Base-by-base conservation (phyloP, 2,888 invertebrate species). In the Siphlonurus alternatus region DNA sequence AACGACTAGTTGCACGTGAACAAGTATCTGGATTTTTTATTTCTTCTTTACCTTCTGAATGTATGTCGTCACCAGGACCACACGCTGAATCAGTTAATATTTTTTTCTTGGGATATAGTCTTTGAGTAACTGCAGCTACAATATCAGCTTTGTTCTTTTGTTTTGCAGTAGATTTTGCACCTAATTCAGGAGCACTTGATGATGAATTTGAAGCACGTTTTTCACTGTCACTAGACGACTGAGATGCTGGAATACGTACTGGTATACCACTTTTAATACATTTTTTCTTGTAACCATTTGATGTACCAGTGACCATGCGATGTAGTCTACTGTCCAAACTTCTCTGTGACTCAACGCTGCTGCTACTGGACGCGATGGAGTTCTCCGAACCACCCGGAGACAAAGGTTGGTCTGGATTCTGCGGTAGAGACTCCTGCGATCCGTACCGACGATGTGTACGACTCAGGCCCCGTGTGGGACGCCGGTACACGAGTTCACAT, bases 91-190 rank as follows among this genome's bases (percentile, higher is more conserved):
- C 74, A 78, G 73, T 69, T 72, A 25, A 53, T 78, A 69, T 63
- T 76, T 69, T 61, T 74, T 72, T 70, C 72, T 73, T 83, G 1
- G 82, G 79, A 71, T 86, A 87, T 18, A 87, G 74, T 69, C 86
- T 76, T 69, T 83, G 81, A 1, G 87, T 87, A 1, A 87, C 87
- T 0, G 85, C 85, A 2, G 86, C 85, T 1, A 87, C 84, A 62
- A 86, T 85, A 74, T 85, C 83, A 22, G 85, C 82, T 56, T 56
- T 56, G 5, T n/a, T 56, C 22, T 22, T 56, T 22, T 56, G 7
- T 10, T 10, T n/a, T 22, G 56, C 7, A 38, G 5, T 38, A 15
- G 5, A 10, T 10, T 5, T 38, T 10, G 7, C 7, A 10, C 7
- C 5, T 38, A 38, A 38, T 10, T 38, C 38, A 15, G 38, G 38